Evolutionary conservation across 1,140 invertebrate genomes (phyloP).

Genomic region (Rhopalosiphum padi): DNA sequence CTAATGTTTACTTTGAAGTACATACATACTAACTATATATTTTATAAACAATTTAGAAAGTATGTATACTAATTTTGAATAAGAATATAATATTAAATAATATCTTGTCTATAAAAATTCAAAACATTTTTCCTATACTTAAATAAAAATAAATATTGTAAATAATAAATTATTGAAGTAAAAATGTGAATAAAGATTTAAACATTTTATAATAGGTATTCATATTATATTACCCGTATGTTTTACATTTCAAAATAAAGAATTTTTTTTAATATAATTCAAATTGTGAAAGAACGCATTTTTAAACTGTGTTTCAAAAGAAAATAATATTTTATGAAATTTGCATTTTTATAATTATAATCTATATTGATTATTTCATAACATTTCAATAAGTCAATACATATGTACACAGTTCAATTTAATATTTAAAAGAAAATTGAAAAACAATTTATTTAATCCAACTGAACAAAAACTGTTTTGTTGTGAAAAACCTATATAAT

Average conservation of each 20-base stretch:
- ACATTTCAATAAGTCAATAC: background rate
- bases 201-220: too few species aligned
- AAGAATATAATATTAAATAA: background rate
- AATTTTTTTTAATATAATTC: background rate
- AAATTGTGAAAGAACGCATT: background rate
- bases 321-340: background rate
- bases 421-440: background rate
- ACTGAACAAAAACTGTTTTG: background rate
- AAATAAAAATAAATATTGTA: background rate
- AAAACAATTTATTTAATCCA: conserved; percentile 8
- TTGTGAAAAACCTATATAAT: background rate
- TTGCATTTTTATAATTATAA: background rate
- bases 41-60: background rate
- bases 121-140: background rate
- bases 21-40: background rate
- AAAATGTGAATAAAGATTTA: background rate
- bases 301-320: background rate
- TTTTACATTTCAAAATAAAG: too few species aligned
- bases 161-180: background rate
- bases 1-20: background rate
- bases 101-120: background rate
- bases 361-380: background rate
- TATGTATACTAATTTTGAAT: background rate
- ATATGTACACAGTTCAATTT: background rate
- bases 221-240: too few species aligned